Base-by-base conservation (phyloP, 1,140 invertebrate genomes). In the Augochlora pura region DNA sequence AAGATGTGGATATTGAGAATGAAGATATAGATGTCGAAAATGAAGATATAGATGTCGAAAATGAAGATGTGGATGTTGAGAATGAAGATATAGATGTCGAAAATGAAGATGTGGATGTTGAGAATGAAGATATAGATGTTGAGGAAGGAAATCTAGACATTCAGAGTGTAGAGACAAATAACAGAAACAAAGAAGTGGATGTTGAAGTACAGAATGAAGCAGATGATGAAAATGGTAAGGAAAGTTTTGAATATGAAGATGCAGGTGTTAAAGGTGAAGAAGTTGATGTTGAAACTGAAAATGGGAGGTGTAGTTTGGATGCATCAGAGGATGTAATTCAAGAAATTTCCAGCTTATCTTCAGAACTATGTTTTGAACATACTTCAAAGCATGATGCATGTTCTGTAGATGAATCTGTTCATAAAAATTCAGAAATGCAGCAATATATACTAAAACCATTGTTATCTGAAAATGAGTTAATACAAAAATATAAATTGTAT, bases 401-500 rank as follows among this genome's bases (percentile, higher is more conserved):
- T 32, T 9, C 21, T 16, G 16, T 25, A 16, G 52, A 63, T 21
- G 32, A 80, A 80, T 0, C 18, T 54, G 67, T 46, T 25, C 0
- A 14, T 14, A 7, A 25, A 27, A 23, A 12, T 9, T 16, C n/a
- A 5, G 7, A 64, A 0, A 25, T 39, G 18, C 23, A n/a, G 39
- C 16, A 23, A 1, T 9, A 21, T 46, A 25, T 32, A 3, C 4
- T 60, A 12, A 1, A 68, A n/a, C 8, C 5, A n/a, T 38, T 8
- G 27, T n/a, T 0, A 65, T 70, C 52, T 0, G 16, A 66, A 4
- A 64, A 49, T 18, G 12, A 63, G 2, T 46, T 70, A 42, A 27
- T 12, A 14, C 23, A 62, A 42, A 83, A 70, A 62, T 72, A 75
- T 9, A 75, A 76, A 18, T 9, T 77, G 0, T 57, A 52, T 38